Conservation (phyloP, 2,797 vertebrate species). For the Falco berigora region DNA sequence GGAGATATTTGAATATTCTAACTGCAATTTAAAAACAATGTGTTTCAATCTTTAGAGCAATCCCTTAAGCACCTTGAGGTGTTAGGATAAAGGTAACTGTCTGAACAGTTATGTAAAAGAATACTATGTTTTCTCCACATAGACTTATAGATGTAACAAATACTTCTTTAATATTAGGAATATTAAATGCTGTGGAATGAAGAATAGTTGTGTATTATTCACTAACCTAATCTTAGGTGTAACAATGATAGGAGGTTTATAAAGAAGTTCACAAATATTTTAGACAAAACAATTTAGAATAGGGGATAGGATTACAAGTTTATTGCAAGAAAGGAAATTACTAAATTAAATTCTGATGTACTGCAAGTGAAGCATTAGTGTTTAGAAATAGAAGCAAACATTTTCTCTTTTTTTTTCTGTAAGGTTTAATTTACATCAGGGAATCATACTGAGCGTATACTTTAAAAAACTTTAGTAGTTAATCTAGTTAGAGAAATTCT, state of each 20-base stretch:
- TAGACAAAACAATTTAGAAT: background rate
- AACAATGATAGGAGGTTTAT: background rate
- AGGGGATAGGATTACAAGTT: background rate
- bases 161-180: background rate
- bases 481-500: background rate
- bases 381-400: background rate
- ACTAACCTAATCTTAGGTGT: background rate
- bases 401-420: background rate
- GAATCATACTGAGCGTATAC: background rate
- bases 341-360: background rate
- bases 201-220: background rate
- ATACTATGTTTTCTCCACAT: background rate
- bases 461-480: background rate
- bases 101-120: background rate
- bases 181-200: background rate
- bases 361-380: background rate
- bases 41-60: background rate
- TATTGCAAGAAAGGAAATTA: background rate
- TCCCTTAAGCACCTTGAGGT: background rate
- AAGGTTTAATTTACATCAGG: background rate
- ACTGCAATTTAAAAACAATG: background rate
- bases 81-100: background rate
- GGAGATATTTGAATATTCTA: background rate
- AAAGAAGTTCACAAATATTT: background rate
- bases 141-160: background rate